Percentiles rank a stretch among this genome's conserved stretches.
Conservation (phyloP, 2,797 vertebrate genomes). For the Notolabrus celidotus region DNA sequence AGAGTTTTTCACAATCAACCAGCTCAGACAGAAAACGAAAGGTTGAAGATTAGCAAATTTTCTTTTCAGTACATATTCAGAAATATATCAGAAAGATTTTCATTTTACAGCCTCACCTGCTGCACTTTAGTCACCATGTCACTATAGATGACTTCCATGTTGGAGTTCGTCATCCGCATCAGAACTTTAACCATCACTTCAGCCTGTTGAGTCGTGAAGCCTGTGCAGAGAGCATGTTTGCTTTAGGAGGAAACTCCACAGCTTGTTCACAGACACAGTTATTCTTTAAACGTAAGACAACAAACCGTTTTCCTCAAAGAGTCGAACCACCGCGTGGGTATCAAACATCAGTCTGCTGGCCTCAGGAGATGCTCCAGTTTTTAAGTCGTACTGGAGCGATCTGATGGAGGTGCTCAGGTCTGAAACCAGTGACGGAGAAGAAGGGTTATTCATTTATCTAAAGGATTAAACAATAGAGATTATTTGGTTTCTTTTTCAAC, state of each 20-base stretch:
- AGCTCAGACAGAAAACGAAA: too few species aligned
- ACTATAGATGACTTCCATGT: conserved; percentile 90
- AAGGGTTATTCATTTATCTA: not conserved
- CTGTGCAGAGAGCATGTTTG: conserved; percentile 67
- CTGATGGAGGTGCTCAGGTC: conserved; percentile 80
- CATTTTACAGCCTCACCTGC: conserved; percentile 85
- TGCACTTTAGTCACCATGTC: conserved; percentile 97
- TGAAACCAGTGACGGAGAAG: conserved; percentile 66
- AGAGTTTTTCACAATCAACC: too few species aligned
- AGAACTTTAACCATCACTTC: conserved; percentile 90
- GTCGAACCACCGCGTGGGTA: conserved; percentile 91
- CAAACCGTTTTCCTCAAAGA: conserved; percentile 93
- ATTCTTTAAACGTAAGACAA: not conserved
- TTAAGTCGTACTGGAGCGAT: conserved; percentile 78
- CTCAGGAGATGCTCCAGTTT: conserved; percentile 74
- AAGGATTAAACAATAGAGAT: too few species aligned
- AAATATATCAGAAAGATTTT: too few species aligned
- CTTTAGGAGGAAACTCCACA: not conserved
- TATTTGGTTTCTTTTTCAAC: too few species aligned
- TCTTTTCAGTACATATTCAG: too few species aligned
- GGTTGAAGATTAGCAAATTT: too few species aligned
- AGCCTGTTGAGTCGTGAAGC: conserved; percentile 90
- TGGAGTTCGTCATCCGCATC: conserved; percentile 89
- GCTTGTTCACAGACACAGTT: not conserved
- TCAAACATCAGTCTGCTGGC: conserved; percentile 90